Conservation (phyloP, 2,797 vertebrate species). For the Champsocephalus esox region DNA sequence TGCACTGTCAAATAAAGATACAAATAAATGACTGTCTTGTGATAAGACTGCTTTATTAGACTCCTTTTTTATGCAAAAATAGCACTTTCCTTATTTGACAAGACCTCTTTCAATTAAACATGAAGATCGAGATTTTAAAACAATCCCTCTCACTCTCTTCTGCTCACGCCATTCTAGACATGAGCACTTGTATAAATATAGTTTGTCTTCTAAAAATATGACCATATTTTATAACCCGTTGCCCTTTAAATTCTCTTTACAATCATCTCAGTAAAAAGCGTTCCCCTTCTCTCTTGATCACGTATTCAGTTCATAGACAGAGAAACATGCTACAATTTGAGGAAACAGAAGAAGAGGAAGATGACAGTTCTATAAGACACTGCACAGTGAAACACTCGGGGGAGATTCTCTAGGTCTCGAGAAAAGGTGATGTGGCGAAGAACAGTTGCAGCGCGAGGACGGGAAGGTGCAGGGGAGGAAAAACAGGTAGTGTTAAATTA, state of each 20-base stretch:
- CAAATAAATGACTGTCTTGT: conserved; percentile 71
- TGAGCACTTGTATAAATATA: conserved; percentile 84
- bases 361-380: conserved; percentile 54
- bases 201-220: conserved; percentile 81
- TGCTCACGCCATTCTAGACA: conserved; percentile 66
- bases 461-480: conserved; percentile 60
- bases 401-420: conserved; percentile 65
- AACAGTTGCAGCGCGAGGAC: conserved; percentile 58
- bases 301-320: conserved; percentile 59
- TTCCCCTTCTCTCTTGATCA: conserved; percentile 62
- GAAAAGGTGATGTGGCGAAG: conserved; percentile 50
- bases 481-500: conserved; percentile 71
- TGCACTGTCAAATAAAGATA: conserved; percentile 63
- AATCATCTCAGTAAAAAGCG: conserved; percentile 71
- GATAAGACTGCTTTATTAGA: conserved; percentile 70
- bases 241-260: conserved; percentile 61
- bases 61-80: conserved; percentile 77
- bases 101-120: conserved; percentile 74
- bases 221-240: conserved; percentile 72
- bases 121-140: conserved; percentile 81
- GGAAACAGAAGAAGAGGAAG: conserved; percentile 57
- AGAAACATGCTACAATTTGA: conserved; percentile 61
- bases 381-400: conserved; percentile 71
- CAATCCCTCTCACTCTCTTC: conserved; percentile 77
- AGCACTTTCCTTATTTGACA: conserved; percentile 74